A percentile compares a stretch with the other conserved stretches of the same genome.
phyloP scores from a whole-genome alignment of 2,888 invertebrate genomes.

The Dasypogon diadema region DNA sequence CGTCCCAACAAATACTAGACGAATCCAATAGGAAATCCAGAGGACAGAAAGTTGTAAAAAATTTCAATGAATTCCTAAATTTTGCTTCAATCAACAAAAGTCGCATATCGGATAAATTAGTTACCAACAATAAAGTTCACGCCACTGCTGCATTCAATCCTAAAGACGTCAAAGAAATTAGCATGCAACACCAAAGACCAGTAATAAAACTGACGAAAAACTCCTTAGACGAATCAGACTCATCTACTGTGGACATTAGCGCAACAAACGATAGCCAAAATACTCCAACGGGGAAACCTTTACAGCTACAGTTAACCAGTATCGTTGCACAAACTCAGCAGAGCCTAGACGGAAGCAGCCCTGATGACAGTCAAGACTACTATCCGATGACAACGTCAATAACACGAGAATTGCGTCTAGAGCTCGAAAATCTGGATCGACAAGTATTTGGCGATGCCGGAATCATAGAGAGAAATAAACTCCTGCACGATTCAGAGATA shows the following conservation, averaged over 20 bases:
- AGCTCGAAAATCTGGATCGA: conserved; percentile 85
- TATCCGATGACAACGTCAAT: conserved; percentile 90
- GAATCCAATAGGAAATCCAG: conserved; percentile 57
- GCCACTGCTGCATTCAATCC: not conserved
- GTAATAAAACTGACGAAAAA: conserved; percentile 70
- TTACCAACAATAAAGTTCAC: conserved; percentile 51
- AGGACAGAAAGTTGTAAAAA: conserved; percentile 75
- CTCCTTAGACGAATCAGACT: conserved; percentile 70
- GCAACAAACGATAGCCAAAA: conserved; percentile 14
- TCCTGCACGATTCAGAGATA: conserved; percentile 59
- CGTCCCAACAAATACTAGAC: not conserved
- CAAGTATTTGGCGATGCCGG: conserved; percentile 78
- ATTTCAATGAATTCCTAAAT: conserved; percentile 86
- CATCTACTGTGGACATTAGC: conserved; percentile 59
- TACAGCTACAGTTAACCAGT: conserved; percentile 59
- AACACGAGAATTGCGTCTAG: conserved; percentile 84
- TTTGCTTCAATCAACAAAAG: conserved; percentile 78
- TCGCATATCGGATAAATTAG: conserved; percentile 68
- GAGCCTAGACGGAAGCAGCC: conserved; percentile 74
- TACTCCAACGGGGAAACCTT: conserved; percentile 58
- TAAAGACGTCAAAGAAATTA: conserved; percentile 24
- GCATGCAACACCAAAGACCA: conserved; percentile 61
- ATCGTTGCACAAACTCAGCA: conserved; percentile 61
- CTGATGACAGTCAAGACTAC: conserved; percentile 85
- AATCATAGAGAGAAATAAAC: conserved; percentile 46